A percentile compares a stretch with the other conserved stretches of the same genome.
These are phyloP conservation scores for Entelurus aequoreus DNA, from an alignment of 2,113 vertebrate genomes.

Conservation along the genomic window DNA sequence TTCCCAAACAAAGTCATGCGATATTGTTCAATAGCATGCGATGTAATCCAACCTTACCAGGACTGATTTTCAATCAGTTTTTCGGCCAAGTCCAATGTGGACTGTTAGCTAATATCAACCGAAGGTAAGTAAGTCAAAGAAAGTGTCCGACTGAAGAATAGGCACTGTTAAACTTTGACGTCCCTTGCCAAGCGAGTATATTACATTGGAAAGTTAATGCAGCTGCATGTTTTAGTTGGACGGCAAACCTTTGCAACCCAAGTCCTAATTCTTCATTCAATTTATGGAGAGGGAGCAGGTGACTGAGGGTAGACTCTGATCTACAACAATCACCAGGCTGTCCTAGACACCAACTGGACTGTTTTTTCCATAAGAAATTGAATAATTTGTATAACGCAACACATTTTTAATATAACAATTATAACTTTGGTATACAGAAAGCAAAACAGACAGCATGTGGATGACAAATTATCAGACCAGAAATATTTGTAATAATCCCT, in stretches of 20 bases:
- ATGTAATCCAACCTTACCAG: slow-evolving; percentile 42
- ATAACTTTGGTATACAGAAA: no score
- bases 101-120: slow-evolving; percentile 52
- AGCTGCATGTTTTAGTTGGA: slow-evolving; percentile 10
- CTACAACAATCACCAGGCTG: no score
- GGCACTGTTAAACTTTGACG: slow-evolving; percentile 33
- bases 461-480: no score
- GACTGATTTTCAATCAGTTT: slow-evolving; percentile 36
- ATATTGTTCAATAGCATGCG: slow-evolving; percentile 46
- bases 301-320: neutral
- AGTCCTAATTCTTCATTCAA: slow-evolving; percentile 18
- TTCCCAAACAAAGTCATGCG: slow-evolving; percentile 32
- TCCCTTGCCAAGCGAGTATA: slow-evolving; percentile 41
- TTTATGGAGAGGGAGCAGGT: neutral
- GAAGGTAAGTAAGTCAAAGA: slow-evolving; percentile 32
- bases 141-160: slow-evolving; percentile 40
- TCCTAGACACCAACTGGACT: no score
- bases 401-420: no score
- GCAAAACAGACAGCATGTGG: no score
- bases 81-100: slow-evolving; percentile 37
- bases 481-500: no score
- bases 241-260: slow-evolving; percentile 19
- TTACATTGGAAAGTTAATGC: slow-evolving; percentile 32
- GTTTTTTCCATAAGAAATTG: no score
- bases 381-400: no score